phyloP scores from a whole-genome alignment of 2,797 vertebrate species.

The Peromyscus eremicus region DNA sequence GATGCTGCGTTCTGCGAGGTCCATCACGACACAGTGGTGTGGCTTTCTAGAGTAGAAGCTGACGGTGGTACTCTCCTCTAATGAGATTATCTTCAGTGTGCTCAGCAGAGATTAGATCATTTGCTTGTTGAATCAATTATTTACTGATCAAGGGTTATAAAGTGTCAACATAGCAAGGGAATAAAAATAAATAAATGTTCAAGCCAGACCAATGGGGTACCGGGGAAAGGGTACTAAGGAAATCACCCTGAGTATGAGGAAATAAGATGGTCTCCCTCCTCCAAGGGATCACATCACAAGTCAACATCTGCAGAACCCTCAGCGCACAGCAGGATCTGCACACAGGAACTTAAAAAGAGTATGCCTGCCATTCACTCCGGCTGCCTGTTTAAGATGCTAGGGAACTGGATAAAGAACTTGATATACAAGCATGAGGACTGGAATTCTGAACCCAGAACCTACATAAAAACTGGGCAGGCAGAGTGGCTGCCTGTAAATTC shows the following conservation, averaged over 20 bases:
- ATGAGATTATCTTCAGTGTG: conserved; percentile 12
- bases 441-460: not conserved
- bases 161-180: not conserved
- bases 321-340: not conserved
- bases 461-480: not conserved
- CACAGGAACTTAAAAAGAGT: not conserved
- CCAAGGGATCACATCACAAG: not conserved
- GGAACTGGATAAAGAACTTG: not conserved
- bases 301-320: too few species aligned
- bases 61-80: not conserved
- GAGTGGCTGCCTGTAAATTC: not conserved
- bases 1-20: fast-evolving
- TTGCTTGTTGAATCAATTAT: not conserved
- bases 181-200: not conserved
- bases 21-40: fast-evolving
- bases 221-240: fast-evolving
- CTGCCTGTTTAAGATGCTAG: not conserved
- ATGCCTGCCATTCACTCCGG: fast-evolving
- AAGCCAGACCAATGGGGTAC: not conserved
- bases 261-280: not conserved
- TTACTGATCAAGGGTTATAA: conserved; percentile 2
- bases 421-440: not conserved
- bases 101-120: not conserved
- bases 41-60: not conserved
- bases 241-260: not conserved